Conservation (phyloP, 2,113 vertebrate genomes). For the Tyto alba region DNA sequence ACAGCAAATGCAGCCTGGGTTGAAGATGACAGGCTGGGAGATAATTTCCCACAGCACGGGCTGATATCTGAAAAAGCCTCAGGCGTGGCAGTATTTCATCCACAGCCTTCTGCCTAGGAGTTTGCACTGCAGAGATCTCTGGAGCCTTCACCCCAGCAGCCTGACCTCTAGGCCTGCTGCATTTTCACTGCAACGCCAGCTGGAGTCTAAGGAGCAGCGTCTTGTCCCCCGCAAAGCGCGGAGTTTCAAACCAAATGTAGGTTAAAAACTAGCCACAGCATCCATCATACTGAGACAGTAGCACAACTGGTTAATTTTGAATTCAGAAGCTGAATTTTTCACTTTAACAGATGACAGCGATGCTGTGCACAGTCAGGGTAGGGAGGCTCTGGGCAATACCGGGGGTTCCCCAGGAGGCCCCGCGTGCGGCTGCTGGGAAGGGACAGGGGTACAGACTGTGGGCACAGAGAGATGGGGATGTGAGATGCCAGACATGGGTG, state of each 20-base stretch:
- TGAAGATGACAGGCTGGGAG: not conserved
- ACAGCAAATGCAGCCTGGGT: not conserved
- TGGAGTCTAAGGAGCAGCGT: not conserved
- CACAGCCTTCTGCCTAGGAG: not conserved
- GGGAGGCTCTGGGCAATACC: not conserved
- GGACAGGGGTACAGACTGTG: fast-evolving
- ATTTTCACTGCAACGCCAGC: not conserved
- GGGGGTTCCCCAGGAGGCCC: not conserved
- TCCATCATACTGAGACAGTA: not conserved
- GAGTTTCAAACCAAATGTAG: not conserved
- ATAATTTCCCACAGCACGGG: not conserved
- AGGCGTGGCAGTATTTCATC: not conserved
- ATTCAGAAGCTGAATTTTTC: not conserved
- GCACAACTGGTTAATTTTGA: not conserved
- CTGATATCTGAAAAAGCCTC: not conserved
- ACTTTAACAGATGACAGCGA: not conserved
- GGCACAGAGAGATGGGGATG: not conserved
- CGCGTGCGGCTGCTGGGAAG: not conserved
- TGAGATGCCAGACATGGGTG: not conserved
- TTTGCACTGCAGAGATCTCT: not conserved
- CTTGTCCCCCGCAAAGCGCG: not conserved
- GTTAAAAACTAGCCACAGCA: not conserved
- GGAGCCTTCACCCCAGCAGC: not conserved
- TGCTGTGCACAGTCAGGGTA: not conserved
- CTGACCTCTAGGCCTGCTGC: fast-evolving